Evolutionary conservation across 2,888 invertebrate species (phyloP).

Genomic region (Epinotia bilunana): DNA sequence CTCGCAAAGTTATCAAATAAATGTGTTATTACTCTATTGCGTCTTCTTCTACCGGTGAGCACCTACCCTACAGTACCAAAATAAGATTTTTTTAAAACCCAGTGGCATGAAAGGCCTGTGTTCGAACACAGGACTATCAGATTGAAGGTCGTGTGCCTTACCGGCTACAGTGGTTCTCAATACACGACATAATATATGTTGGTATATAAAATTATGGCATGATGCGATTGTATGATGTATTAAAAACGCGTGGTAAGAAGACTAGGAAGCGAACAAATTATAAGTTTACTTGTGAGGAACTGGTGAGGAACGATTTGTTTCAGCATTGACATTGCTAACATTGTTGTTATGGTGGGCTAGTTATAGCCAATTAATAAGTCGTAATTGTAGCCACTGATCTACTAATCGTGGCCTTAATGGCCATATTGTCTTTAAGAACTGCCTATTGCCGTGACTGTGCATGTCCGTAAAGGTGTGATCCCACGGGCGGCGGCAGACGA

Average conservation of each 20-base stretch:
- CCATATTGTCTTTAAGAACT: background rate
- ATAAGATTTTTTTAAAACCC: too few species aligned
- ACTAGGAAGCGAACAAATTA: background rate
- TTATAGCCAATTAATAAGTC: constrained; percentile 6
- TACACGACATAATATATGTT: too few species aligned
- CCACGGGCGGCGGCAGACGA: background rate
- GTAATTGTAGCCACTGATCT: constrained; percentile 8
- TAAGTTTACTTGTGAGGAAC: background rate
- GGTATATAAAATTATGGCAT: background rate
- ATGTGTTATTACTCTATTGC: too few species aligned
- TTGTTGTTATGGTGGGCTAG: background rate
- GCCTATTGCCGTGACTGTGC: background rate
- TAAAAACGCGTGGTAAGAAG: background rate
- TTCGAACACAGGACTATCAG: too few species aligned
- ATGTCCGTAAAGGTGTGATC: background rate
- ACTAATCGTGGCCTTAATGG: background rate
- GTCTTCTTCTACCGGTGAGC: too few species aligned
- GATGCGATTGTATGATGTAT: background rate
- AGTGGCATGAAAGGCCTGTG: too few species aligned
- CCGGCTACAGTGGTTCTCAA: too few species aligned
- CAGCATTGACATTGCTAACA: constrained; percentile 18
- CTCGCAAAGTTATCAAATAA: background rate
- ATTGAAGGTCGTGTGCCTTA: too few species aligned
- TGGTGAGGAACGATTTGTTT: too few species aligned
- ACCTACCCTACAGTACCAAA: too few species aligned